These are phyloP conservation scores for Dendrocincla fuliginosa DNA, from an alignment of 2,797 vertebrate species.

Conservation along the genomic window DNA sequence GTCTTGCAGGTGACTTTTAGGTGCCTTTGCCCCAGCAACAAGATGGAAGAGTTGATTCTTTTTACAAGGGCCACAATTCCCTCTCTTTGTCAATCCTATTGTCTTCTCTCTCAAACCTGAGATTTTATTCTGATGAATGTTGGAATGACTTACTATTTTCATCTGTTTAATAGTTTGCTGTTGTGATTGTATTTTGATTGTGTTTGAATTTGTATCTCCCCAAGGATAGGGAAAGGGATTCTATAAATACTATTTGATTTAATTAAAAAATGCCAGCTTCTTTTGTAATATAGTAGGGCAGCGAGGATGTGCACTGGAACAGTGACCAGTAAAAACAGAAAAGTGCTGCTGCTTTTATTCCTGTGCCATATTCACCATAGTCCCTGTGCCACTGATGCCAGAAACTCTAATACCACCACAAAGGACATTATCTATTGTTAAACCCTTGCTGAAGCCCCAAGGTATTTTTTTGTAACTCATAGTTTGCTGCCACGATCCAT, in stretches of 20 bases:
- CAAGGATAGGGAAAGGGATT: not conserved
- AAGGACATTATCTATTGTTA: not conserved
- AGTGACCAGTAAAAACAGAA: not conserved
- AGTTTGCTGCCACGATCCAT: not conserved
- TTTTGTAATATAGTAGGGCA: not conserved
- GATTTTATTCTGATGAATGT: not conserved
- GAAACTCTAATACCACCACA: not conserved
- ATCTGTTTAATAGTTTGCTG: constrained; percentile 19
- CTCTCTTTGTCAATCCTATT: not conserved
- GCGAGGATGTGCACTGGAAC: not conserved
- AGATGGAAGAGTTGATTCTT: not conserved
- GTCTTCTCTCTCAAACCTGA: not conserved
- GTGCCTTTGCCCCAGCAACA: not conserved
- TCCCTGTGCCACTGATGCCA: not conserved
- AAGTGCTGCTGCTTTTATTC: not conserved
- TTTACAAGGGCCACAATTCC: not conserved
- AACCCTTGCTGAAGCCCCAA: not conserved
- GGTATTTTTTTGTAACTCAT: not conserved
- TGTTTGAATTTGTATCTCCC: constrained; percentile 24
- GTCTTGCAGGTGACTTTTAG: not conserved
- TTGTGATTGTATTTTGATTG: constrained; percentile 28
- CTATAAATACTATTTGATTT: constrained; percentile 46
- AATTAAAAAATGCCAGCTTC: constrained; percentile 30
- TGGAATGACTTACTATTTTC: not conserved
- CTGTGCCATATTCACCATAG: not conserved